Evolutionary conservation across 2,797 vertebrate species (phyloP), one percentile per base, ranked within the genome.

Genomic region (Thaleichthys pacificus): DNA sequence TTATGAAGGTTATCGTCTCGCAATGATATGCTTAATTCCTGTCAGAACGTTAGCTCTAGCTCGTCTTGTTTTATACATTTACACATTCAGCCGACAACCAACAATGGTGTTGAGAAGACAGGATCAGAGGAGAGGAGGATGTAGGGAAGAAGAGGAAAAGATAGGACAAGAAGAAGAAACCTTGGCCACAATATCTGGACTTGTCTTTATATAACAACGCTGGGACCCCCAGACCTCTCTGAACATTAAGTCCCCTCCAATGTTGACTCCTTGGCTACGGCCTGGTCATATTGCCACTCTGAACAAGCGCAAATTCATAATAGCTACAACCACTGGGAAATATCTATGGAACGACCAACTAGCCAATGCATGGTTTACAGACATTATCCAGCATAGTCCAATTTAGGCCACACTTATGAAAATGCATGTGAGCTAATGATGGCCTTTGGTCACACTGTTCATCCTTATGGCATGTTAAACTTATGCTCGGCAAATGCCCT

Each of bases 131-230:
- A 24, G 66, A 77, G 63, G 82, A 77, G 86, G 61, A 79, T 54
- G 42, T 7, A 47, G 42, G 42, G 42, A 47, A 14, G 42, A 14
- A 47, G 42, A 49, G 69, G 70, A 77, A 58, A 47, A 49, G 51
- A 58, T 61, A 72, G 68, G 75, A 71, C 28, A 64, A 30, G 65
- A 80, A 79, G 74, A 84, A 80, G 38, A 22, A 67, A 68, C 62
- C 26, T 26, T 26, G 26, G 26, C 26, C 26, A 26, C 26, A 26
- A 26, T 3, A 26, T 26, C 26, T 26, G 26, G 26, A 26, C 26
- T 3, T 26, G 24, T 26, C 24, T 26, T 26, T 26, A 26, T 26
- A 26, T 26, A 26, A 26, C 26, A 26, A 26, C 26, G 26, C 26
- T 26, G 2, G 32, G 32, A 35, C 32, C 32, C 32, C 32, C 6